These are phyloP conservation scores for Trichechus manatus DNA, from an alignment of 2,113 vertebrate genomes.

Conservation along the genomic window DNA sequence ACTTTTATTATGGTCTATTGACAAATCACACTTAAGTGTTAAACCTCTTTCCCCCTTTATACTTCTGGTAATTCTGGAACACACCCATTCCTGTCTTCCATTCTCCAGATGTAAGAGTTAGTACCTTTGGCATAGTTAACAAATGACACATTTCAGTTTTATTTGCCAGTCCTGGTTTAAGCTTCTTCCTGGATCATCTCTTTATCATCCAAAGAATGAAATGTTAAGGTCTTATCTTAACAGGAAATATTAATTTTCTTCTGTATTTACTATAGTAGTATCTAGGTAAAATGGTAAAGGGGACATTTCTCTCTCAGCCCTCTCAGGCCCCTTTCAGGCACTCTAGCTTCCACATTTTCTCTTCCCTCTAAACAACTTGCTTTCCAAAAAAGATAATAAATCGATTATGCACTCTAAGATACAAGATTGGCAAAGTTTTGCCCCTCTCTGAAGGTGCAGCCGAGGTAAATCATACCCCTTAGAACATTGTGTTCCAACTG, in stretches of 20 bases:
- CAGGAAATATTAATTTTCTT: neutral
- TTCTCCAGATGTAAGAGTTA: neutral
- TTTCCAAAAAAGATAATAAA: slow-evolving; percentile 29
- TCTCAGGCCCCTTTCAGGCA: neutral
- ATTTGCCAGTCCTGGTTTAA: neutral
- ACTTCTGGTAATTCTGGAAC: neutral
- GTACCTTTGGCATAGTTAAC: neutral
- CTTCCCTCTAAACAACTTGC: neutral
- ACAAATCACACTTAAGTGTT: neutral
- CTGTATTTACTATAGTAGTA: neutral
- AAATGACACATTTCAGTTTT: neutral
- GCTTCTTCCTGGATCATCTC: neutral
- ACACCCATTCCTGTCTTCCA: no score
- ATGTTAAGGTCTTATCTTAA: neutral
- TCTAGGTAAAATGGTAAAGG: neutral
- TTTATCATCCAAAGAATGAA: neutral
- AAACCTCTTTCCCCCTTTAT: neutral
- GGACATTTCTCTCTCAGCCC: neutral
- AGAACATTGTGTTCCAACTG: neutral
- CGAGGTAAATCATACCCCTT: neutral
- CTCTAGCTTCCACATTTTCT: neutral
- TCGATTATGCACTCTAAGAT: neutral
- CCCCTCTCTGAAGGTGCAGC: neutral
- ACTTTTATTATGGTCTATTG: neutral
- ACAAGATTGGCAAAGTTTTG: neutral